Conservation (phyloP, 2,888 invertebrate species). For the Cephus rjabovi region DNA sequence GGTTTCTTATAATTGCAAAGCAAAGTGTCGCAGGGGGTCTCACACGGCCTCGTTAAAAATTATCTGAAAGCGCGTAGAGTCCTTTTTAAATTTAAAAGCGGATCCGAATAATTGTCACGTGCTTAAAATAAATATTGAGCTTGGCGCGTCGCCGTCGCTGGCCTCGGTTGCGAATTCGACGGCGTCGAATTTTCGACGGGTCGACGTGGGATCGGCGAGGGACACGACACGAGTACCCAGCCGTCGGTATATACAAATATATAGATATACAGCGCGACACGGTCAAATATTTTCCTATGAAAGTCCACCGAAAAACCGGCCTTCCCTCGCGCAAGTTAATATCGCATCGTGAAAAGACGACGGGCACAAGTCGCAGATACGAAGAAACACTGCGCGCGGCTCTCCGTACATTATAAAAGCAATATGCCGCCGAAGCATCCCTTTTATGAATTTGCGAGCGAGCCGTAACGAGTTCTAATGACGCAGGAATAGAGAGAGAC, state of each 20-base stretch:
- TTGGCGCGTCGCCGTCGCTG: not conserved
- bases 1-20: not conserved
- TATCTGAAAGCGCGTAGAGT: not conserved
- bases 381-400: not conserved
- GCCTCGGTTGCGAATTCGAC: not conserved
- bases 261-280: not conserved
- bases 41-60: not conserved
- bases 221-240: not conserved
- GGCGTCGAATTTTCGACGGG: not conserved
- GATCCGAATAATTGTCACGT: not conserved
- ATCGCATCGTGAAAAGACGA: not conserved
- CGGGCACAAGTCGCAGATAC: not conserved
- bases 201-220: not conserved
- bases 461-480: conserved; percentile 4
- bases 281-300: not conserved
- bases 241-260: not conserved
- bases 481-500: conserved; percentile 4
- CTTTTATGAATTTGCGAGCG: conserved; percentile 11
- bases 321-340: not conserved
- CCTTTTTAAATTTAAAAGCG: not conserved
- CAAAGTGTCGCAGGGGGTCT: not conserved
- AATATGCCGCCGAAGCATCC: conserved; percentile 18
- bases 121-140: not conserved
- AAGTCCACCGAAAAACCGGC: not conserved
- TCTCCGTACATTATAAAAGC: conserved; percentile 14